Conservation (phyloP, 2,888 invertebrate genomes). For the Gastrophysa polygoni region DNA sequence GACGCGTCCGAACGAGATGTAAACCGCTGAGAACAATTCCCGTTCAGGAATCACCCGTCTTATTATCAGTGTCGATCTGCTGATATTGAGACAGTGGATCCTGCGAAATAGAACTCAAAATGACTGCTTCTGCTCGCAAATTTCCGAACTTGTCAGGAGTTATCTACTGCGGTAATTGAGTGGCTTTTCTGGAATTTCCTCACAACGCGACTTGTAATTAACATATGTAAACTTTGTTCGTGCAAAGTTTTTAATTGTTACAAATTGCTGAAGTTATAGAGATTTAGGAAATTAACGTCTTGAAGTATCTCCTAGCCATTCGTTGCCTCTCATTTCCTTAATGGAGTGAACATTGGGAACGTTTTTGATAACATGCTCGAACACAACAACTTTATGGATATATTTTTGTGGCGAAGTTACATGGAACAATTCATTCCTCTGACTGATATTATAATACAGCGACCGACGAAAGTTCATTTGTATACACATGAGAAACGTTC, state of each 20-base stretch:
- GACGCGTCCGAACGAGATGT: background rate
- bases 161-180: slow-evolving; percentile 55
- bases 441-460: no score
- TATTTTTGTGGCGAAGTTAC: background rate
- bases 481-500: no score
- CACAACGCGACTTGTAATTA: slow-evolving; percentile 58
- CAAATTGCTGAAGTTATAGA: slow-evolving; percentile 54
- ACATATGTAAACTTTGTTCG: slow-evolving; percentile 59
- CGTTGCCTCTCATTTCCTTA: slow-evolving; percentile 36
- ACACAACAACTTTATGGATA: background rate
- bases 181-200: slow-evolving; percentile 53
- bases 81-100: slow-evolving; percentile 26
- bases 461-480: no score
- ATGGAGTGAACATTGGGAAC: slow-evolving; percentile 17
- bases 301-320: slow-evolving; percentile 22
- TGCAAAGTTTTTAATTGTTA: slow-evolving; percentile 55
- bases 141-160: slow-evolving; percentile 50
- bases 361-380: slow-evolving; percentile 13
- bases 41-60: background rate
- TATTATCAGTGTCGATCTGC: slow-evolving; percentile 12
- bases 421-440: no score
- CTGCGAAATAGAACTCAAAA: slow-evolving; percentile 15
- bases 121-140: slow-evolving; percentile 39
- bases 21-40: background rate
- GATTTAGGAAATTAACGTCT: slow-evolving; percentile 46